These are phyloP conservation scores for Dendrolimus pini DNA, from an alignment of 2,888 invertebrate genomes.

Conservation along the genomic window DNA sequence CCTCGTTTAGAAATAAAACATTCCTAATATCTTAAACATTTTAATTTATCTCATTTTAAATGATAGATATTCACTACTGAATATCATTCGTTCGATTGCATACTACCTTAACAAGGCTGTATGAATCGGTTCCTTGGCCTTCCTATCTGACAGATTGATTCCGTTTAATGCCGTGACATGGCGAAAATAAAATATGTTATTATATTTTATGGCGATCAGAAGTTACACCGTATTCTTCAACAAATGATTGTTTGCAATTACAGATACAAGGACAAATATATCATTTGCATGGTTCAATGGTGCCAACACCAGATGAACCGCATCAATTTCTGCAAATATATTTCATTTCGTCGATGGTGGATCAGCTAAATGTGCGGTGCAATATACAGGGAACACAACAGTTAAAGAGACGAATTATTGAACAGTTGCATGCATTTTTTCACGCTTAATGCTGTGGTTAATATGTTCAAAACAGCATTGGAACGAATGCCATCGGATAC, in stretches of 20 bases:
- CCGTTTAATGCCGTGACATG: too few relatives aligned
- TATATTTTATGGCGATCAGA: too few relatives aligned
- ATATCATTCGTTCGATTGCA: too few relatives aligned
- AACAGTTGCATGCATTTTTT: constrained; percentile 22
- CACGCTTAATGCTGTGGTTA: constrained; percentile 19
- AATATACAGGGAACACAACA: constrained; percentile 20
- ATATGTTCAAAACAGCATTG: constrained; percentile 20
- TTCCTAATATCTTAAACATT: too few relatives aligned
- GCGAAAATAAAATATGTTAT: too few relatives aligned
- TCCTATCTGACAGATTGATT: too few relatives aligned
- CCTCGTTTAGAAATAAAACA: too few relatives aligned
- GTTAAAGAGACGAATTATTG: constrained; percentile 21
- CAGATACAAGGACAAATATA: constrained; percentile 26
- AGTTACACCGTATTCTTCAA: constrained; percentile 12
- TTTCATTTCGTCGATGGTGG: constrained; percentile 22
- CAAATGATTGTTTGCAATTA: constrained; percentile 14
- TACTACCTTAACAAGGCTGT: too few relatives aligned
- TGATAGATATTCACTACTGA: too few relatives aligned
- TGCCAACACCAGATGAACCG: constrained; percentile 21
- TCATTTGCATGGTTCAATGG: constrained; percentile 23
- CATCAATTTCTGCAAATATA: constrained; percentile 26
- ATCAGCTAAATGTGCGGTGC: constrained; percentile 18
- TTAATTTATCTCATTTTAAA: too few relatives aligned
- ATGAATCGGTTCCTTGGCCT: too few relatives aligned
- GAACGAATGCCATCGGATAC: constrained; percentile 19